phyloP scores from a whole-genome alignment of 2,113 vertebrate genomes.

The Hemiscyllium ocellatum region DNA sequence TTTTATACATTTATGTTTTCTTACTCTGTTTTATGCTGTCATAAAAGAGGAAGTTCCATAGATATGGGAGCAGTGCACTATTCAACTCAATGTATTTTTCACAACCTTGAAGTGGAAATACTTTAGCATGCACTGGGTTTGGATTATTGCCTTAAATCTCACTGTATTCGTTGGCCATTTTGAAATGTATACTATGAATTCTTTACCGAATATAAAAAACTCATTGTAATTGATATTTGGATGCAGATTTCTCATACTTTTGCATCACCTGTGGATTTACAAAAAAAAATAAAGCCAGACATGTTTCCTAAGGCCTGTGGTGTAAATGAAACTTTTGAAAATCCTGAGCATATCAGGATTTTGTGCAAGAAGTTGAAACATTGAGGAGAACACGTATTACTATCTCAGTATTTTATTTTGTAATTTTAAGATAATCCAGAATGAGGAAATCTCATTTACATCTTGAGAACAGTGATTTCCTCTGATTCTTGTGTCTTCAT shows the following conservation, averaged over 20 bases:
- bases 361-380: neutral
- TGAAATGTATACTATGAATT: neutral
- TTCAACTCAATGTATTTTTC: neutral
- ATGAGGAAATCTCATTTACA: neutral
- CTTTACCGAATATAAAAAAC: neutral
- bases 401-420: neutral
- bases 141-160: neutral
- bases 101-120: neutral
- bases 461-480: neutral
- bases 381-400: neutral
- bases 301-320: neutral
- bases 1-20: neutral
- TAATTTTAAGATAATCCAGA: neutral
- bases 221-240: neutral
- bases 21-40: neutral
- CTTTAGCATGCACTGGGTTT: neutral
- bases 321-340: neutral
- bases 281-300: neutral
- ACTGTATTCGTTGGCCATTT: neutral
- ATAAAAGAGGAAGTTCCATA: neutral
- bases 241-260: neutral
- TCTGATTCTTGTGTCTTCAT: neutral
- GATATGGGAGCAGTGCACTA: neutral
- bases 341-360: neutral
- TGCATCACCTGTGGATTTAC: neutral